Evolutionary conservation across 2,113 vertebrate species (phyloP), one percentile per base, ranked within the genome.

Genomic region (Tachysurus vachellii): DNA sequence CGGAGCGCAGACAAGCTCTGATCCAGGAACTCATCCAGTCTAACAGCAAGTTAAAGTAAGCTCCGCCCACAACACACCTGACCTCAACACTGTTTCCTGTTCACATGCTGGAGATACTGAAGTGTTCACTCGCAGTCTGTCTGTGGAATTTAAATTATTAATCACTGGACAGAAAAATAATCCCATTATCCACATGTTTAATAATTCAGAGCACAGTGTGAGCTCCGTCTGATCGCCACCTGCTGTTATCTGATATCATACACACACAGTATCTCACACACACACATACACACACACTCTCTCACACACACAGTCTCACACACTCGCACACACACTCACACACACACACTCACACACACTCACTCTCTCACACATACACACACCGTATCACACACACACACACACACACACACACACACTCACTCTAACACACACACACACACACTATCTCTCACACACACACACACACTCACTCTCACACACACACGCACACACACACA

Each of bases 21-120:
- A 96, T 97, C 87, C 95, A 94, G 89, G 96, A 96, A 82, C 95
- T 98, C 47, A 93, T 97, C 90, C 93, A 96, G 89, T 91, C 93
- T 21, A 98, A 98, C 93, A 95, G 85, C 50, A 93, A 91, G 31
- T 95, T 98, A 57, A 97, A 96, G 97, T 98, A 93, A 95, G 92
- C 75, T 0, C 36, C 44, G 6, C 26, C 21, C 7, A 54, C 13
- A 36, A n/a, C 23, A 11, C 77, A 57, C n/a, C 50, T 4, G 26
- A 28, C 26, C n/a, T 31, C 3, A 0, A 21, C 77, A 23, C 53
- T 14, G 0, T 6, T n/a, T 53, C 2, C 71, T 9, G 17, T 19
- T 44, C 10, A 10, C 31, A 21, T 23, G 16, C 70, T 73, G 31
- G 17, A 44, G 31, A 1, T 70, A 26, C 11, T 4, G 21, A 75